Evolutionary conservation across 2,888 invertebrate species (phyloP).

Genomic region (Syrphus vitripennis): DNA sequence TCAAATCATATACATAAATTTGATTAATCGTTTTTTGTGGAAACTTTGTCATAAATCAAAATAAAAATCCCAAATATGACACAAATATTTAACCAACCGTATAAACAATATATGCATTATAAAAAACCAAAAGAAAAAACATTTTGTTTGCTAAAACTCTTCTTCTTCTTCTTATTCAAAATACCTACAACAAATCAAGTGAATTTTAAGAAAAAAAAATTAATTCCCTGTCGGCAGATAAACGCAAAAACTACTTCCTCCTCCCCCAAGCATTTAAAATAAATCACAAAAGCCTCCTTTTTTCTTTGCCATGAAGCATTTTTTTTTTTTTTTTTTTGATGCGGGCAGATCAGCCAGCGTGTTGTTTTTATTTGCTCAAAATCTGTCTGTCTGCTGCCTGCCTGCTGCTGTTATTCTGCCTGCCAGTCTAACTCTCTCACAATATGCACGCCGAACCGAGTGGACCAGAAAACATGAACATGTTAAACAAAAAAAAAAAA

Average conservation of each 20-base stretch:
- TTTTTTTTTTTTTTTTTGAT: not conserved
- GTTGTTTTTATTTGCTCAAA: constrained; percentile 58
- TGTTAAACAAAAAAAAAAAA: not conserved
- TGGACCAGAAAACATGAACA: not conserved
- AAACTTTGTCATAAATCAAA: constrained; percentile 34
- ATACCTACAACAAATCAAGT: not conserved
- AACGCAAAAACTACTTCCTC: constrained; percentile 34
- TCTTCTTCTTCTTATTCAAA: not conserved
- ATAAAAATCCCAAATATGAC: constrained; percentile 33
- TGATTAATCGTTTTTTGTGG: constrained; percentile 20
- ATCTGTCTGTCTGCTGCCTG: constrained; percentile 52
- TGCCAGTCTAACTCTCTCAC: constrained; percentile 42
- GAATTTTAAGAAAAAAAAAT: constrained; percentile 9
- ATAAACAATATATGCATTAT: not conserved
- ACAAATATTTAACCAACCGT: constrained; percentile 28
- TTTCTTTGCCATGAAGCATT: not conserved
- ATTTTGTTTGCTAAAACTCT: not conserved
- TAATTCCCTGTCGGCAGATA: constrained; percentile 35
- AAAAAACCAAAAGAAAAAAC: not conserved
- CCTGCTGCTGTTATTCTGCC: constrained; percentile 52
- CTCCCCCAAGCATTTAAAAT: constrained; percentile 34
- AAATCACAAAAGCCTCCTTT: constrained; percentile 35
- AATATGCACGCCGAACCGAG: constrained; percentile 25
- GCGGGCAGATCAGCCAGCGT: constrained; percentile 25
- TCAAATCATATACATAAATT: constrained; percentile 30